These are phyloP conservation scores for Papilio machaon DNA, from an alignment of 1,140 invertebrate species.

Conservation along the genomic window DNA sequence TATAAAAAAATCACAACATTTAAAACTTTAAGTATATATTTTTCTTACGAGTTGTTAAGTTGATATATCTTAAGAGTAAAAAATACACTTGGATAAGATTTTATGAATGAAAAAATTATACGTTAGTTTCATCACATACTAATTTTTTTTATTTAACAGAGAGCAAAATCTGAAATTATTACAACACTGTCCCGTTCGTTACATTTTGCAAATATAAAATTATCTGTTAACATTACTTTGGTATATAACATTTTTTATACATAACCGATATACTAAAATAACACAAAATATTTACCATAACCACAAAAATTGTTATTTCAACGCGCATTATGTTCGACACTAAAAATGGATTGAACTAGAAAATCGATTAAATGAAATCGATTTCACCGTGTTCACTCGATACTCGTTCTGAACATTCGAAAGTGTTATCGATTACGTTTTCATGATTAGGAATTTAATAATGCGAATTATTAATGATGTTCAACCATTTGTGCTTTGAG, in stretches of 20 bases:
- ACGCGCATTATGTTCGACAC: constrained; percentile 13
- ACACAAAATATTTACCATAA: constrained; percentile 29
- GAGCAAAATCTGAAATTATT: too few relatives aligned
- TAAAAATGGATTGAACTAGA: background rate
- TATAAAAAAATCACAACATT: background rate
- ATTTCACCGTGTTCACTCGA: constrained; percentile 31
- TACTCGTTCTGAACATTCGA: constrained; percentile 3
- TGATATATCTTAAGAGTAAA: too few relatives aligned
- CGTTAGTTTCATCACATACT: too few relatives aligned
- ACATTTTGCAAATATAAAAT: too few relatives aligned
- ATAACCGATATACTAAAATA: background rate
- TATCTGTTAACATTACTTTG: too few relatives aligned
- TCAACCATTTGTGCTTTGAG: background rate
- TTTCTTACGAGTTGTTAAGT: too few relatives aligned
- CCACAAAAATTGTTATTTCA: constrained; percentile 10
- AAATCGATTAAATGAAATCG: constrained; percentile 8
- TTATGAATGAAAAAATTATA: too few relatives aligned
- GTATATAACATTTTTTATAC: too few relatives aligned
- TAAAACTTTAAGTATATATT: background rate
- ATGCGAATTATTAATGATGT: constrained; percentile 10
- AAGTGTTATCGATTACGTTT: constrained; percentile 28
- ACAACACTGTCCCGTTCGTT: too few relatives aligned
- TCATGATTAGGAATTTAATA: background rate
- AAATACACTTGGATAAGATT: too few relatives aligned
- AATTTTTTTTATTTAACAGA: too few relatives aligned